Base-by-base conservation (phyloP, 2,888 invertebrate species). In the Drosophila ezoana region DNA sequence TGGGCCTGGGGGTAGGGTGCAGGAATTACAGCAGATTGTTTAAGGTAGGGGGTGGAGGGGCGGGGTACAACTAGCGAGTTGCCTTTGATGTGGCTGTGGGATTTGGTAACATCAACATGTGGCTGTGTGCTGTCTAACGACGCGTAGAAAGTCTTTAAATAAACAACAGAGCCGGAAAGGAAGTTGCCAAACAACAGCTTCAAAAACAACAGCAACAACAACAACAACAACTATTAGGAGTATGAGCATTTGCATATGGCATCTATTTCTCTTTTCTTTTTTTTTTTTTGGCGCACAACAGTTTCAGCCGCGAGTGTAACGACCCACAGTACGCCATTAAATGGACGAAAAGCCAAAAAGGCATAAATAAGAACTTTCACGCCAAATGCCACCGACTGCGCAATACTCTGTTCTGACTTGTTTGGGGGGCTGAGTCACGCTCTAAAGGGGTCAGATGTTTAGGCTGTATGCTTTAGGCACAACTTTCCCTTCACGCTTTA, bases 101-200 rank as follows among this genome's bases (percentile, higher is more conserved):
- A 80, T 84, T 80, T 78, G 66, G 73, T 87, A 76, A 76, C 72
- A 67, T 68, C 81, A 83, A 83, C 87, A 83, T 83, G 87, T 87
- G 82, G 81, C 86, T 56, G 40, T 37, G 64, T 37, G 64, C 61
- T 72, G 73, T 51, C 76, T 71, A 87, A 85, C 83, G 72, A 82
- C 76, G 76, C 81, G 72, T 75, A 72, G 67, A 78, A 79, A 76
- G 85, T 83, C 77, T 79, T 83, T 79, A 82, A 82, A 76, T 85
- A 88, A 87, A 89, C 84, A 80, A 56, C 45, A 67, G 45, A 57
- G 56, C 76, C 58, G 56, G 54, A 76, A 70, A 73, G 78, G 76
- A 77, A 77, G 76, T 70, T 79, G 80, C 74, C 72, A 67, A 62
- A 75, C 67, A 67, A 62, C 59, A 69, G 20, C 58, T 65, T 9